phyloP scores from a whole-genome alignment of 2,888 invertebrate species.

The Heliconius hortense region DNA sequence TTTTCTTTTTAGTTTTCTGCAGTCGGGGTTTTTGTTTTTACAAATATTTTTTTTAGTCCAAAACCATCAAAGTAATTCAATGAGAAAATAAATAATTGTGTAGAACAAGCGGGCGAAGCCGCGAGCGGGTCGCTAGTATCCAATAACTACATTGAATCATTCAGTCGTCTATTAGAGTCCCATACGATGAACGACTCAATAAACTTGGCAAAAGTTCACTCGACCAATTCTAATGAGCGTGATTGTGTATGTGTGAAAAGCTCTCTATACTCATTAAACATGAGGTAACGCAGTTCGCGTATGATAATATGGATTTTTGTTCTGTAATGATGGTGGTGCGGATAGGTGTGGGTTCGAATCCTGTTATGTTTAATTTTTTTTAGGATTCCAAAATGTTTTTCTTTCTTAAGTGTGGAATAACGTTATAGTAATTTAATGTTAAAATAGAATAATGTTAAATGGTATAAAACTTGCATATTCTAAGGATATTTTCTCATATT shows the following conservation, averaged over 20 bases:
- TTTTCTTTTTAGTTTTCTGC: no score
- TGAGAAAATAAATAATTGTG: no score
- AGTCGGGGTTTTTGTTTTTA: no score
- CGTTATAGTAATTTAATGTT: no score
- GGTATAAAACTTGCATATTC: not conserved
- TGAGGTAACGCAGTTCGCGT: not conserved
- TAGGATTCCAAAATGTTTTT: no score
- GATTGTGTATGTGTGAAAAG: constrained; percentile 22
- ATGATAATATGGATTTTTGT: not conserved
- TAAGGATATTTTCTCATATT: not conserved
- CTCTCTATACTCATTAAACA: constrained; percentile 1
- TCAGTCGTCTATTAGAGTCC: constrained; percentile 29
- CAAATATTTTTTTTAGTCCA: no score
- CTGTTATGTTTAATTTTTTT: no score
- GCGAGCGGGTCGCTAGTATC: no score
- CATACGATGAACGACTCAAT: constrained; percentile 26
- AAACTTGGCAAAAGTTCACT: constrained; percentile 25
- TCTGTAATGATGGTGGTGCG: not conserved
- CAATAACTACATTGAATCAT: constrained; percentile 34
- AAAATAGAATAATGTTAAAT: not conserved
- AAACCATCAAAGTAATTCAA: no score
- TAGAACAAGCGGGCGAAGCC: no score
- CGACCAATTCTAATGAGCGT: constrained; percentile 23
- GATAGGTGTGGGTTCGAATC: not conserved
- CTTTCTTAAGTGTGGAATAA: no score